Evolutionary conservation across 2,888 invertebrate species (phyloP).

Genomic region (Augiades crinisus): DNA sequence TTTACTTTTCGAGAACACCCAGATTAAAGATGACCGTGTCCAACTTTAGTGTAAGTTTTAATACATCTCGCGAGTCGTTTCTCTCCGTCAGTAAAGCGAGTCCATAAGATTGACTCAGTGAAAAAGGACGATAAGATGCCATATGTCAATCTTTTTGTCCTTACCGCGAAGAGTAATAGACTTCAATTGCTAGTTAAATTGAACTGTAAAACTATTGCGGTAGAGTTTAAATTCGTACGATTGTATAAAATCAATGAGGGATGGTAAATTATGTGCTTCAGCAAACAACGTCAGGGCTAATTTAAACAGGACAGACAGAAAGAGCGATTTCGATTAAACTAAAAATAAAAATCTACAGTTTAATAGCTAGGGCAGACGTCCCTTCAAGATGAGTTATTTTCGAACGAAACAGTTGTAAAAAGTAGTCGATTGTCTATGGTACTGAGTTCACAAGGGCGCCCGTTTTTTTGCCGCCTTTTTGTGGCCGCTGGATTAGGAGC

Average conservation of each 20-base stretch:
- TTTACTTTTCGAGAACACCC: too few relatives aligned
- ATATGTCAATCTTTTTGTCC: conserved; percentile 65
- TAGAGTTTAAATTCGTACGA: conserved; percentile 30
- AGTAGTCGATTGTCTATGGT: conserved; percentile 32
- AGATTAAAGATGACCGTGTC: too few relatives aligned
- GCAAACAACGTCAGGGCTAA: conserved; percentile 57
- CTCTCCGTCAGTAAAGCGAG: background rate
- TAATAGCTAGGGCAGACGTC: conserved; percentile 52
- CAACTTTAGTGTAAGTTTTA: too few relatives aligned
- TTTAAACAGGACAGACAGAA: conserved; percentile 59
- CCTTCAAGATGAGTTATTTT: conserved; percentile 50
- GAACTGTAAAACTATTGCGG: conserved; percentile 9
- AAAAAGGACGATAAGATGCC: conserved; percentile 42
- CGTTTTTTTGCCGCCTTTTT: background rate
- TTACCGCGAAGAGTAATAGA: conserved; percentile 26
- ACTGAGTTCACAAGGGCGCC: background rate
- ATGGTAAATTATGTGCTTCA: conserved; percentile 44
- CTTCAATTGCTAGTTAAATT: conserved; percentile 12
- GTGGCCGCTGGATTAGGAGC: background rate
- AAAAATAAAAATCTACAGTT: conserved; percentile 52
- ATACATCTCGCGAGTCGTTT: background rate
- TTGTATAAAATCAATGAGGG: conserved; percentile 13
- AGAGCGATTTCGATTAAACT: conserved; percentile 48
- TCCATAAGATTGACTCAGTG: conserved; percentile 45
- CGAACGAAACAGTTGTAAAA: conserved; percentile 47